Conservation (phyloP, 2,113 vertebrate species). For the Seriola quinqueradiata region DNA sequence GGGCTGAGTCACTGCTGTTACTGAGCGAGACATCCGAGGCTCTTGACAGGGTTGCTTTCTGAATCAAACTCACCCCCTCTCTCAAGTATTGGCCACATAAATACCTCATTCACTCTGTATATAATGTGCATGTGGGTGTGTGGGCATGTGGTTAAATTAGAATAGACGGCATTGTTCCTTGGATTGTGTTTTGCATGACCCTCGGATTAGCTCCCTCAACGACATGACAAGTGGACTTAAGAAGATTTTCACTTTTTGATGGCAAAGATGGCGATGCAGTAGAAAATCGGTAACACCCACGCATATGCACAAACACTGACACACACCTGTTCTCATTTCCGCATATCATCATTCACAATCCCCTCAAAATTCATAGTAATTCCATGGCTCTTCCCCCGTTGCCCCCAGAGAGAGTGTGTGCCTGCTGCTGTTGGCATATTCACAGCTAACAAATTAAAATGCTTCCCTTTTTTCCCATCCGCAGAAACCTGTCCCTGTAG, state of each 20-base stretch:
- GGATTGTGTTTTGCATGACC: neutral
- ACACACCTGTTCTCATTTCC: slow-evolving; percentile 25
- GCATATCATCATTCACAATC: slow-evolving; percentile 36
- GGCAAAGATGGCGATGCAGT: neutral
- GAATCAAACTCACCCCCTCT: slow-evolving; percentile 15
- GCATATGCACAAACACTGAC: slow-evolving; percentile 6
- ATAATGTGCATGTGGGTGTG: neutral
- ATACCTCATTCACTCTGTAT: slow-evolving; percentile 4
- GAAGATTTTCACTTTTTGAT: neutral
- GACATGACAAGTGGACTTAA: neutral
- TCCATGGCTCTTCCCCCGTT: slow-evolving; percentile 20
- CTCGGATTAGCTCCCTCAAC: neutral
- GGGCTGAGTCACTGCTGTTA: slow-evolving; percentile 47
- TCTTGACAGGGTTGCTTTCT: slow-evolving; percentile 13
- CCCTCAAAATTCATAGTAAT: slow-evolving; percentile 26
- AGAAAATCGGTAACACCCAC: slow-evolving; percentile 10
- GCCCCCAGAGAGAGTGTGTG: slow-evolving; percentile 25
- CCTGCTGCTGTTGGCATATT: slow-evolving; percentile 55
- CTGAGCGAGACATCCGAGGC: slow-evolving; percentile 3
- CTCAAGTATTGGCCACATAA: neutral
- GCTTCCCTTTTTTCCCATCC: slow-evolving; percentile 17
- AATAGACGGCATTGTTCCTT: neutral
- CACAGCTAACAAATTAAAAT: slow-evolving; percentile 67
- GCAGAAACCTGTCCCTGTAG: slow-evolving; percentile 48
- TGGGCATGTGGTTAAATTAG: slow-evolving; percentile 26